These are phyloP conservation scores for Gnathonemus echidnorhynchus DNA, from an alignment of 2,113 vertebrate species.

Conservation along the genomic window DNA sequence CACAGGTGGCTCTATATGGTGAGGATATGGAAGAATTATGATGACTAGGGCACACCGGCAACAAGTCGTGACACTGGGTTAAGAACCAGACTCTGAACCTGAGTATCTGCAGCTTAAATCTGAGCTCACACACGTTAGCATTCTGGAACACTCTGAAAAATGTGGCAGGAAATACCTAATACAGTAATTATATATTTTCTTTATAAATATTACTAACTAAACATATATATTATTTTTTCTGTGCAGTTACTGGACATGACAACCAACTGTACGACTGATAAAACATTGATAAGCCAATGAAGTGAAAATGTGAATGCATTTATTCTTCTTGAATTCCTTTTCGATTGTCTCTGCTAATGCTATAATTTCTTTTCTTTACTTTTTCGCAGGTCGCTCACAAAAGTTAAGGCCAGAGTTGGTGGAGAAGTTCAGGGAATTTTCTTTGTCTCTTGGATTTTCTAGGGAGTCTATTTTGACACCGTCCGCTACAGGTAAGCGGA, in stretches of 20 bases:
- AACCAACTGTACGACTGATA: not conserved
- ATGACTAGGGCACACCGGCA: not conserved
- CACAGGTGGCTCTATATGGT: constrained; percentile 65
- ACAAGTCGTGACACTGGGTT: not conserved
- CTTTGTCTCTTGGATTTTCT: constrained; percentile 48
- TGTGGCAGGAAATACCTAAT: not conserved
- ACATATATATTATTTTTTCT: not conserved
- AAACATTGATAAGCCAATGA: not conserved
- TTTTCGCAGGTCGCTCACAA: constrained; percentile 48
- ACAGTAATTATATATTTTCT: not conserved
- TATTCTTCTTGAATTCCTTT: not conserved
- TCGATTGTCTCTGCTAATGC: not conserved
- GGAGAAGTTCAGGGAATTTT: constrained; percentile 54
- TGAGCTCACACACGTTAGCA: not conserved
- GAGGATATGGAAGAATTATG: constrained; percentile 20
- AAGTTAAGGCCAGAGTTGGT: constrained; percentile 37
- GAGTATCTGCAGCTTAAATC: not conserved
- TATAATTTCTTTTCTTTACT: not conserved
- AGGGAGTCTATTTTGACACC: constrained; percentile 56
- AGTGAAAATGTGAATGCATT: not conserved
- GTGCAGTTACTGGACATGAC: not conserved
- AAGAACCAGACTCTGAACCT: not conserved
- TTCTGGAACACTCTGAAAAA: not conserved
- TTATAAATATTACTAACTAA: not conserved
- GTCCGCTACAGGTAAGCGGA: constrained; percentile 43